Conservation (phyloP, 2,888 invertebrate genomes). For the Melanostoma scalare region DNA sequence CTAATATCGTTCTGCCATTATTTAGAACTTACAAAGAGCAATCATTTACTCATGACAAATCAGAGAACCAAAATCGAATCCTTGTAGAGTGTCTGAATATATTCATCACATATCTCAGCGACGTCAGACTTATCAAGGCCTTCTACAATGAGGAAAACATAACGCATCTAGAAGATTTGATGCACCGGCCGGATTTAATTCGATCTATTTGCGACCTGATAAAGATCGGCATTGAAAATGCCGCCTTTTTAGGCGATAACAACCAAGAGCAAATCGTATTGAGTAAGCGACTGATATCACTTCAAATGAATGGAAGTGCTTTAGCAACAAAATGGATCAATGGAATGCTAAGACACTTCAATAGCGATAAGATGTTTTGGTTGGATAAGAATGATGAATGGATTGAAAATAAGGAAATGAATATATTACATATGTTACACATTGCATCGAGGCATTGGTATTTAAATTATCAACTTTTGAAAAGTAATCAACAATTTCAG, state of each 20-base stretch:
- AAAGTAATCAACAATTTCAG: slow-evolving; percentile 79
- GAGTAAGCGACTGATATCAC: slow-evolving; percentile 77
- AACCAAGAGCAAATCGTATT: slow-evolving; percentile 77
- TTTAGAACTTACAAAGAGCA: slow-evolving; percentile 78
- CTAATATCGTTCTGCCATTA: slow-evolving; percentile 80
- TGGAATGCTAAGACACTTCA: slow-evolving; percentile 74
- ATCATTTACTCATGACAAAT: background rate
- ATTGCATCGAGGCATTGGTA: slow-evolving; percentile 80
- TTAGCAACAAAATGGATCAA: slow-evolving; percentile 77
- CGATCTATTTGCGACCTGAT: slow-evolving; percentile 80
- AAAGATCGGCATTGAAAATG: slow-evolving; percentile 81
- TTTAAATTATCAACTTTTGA: slow-evolving; percentile 79
- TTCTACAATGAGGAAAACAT: slow-evolving; percentile 81
- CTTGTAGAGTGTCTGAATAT: slow-evolving; percentile 80
- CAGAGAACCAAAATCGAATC: slow-evolving; percentile 49
- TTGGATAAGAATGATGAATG: slow-evolving; percentile 75
- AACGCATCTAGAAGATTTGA: slow-evolving; percentile 79
- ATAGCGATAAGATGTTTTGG: slow-evolving; percentile 70
- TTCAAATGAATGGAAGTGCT: slow-evolving; percentile 79
- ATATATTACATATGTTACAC: slow-evolving; percentile 78
- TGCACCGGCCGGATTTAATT: slow-evolving; percentile 78
- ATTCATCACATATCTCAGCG: slow-evolving; percentile 80
- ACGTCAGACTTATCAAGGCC: slow-evolving; percentile 79
- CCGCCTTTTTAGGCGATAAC: slow-evolving; percentile 79
- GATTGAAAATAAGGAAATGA: slow-evolving; percentile 71